These are phyloP conservation scores for Cantharis rufa DNA, from an alignment of 2,888 invertebrate species.

Conservation along the genomic window DNA sequence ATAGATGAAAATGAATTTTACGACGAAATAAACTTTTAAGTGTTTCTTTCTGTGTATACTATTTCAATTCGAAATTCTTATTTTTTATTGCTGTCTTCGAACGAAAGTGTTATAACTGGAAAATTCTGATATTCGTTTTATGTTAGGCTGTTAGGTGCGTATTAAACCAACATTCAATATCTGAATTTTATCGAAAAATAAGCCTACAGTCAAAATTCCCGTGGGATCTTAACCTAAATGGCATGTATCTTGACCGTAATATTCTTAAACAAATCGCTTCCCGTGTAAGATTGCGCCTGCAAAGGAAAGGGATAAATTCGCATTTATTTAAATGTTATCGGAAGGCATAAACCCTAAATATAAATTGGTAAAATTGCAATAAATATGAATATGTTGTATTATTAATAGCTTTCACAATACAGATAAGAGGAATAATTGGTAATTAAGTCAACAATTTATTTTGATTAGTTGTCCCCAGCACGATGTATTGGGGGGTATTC, in stretches of 20 bases:
- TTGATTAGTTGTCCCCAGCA: constrained; percentile 19
- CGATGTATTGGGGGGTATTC: constrained; percentile 22
- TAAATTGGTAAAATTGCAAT: neutral
- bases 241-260: neutral
- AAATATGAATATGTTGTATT: neutral
- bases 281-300: neutral
- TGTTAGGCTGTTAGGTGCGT: neutral
- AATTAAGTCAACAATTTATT: constrained; percentile 10
- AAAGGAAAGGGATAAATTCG: neutral
- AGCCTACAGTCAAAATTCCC: neutral
- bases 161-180: constrained; percentile 2
- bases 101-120: neutral
- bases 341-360: neutral
- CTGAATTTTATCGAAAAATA: neutral
- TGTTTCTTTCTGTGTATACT: neutral
- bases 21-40: neutral
- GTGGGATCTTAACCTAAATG: neutral
- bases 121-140: neutral
- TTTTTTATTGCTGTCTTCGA: neutral
- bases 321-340: neutral
- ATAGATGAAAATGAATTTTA: neutral
- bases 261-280: neutral
- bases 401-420: constrained; percentile 1
- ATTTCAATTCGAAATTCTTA: neutral
- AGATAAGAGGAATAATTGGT: constrained; percentile 5